Percentiles rank a stretch among this genome's conserved stretches.
phyloP scores from a whole-genome alignment of 64 coral and sea anemone species.

The Stichodactyla mertensii region DNA sequence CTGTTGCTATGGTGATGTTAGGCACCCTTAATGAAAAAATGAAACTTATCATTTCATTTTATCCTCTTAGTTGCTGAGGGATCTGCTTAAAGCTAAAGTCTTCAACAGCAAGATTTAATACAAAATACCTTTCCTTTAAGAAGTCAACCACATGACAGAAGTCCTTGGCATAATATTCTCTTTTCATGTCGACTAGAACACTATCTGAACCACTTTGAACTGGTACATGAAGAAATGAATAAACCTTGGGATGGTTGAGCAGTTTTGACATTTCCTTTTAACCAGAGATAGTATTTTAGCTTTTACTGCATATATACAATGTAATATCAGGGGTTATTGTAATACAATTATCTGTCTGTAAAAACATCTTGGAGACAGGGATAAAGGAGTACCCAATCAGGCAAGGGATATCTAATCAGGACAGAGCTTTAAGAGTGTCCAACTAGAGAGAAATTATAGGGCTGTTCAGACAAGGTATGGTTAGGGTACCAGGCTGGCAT shows the following conservation, averaged over 20 bases:
- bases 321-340: too few relatives aligned
- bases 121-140: constrained; percentile 64
- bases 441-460: too few relatives aligned
- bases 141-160: constrained; percentile 90
- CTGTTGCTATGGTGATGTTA: constrained; percentile 87
- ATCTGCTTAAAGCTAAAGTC: too few relatives aligned
- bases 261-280: constrained; percentile 94
- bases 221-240: constrained; percentile 89
- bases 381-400: too few relatives aligned
- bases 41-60: background rate
- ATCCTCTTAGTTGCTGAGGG: too few relatives aligned
- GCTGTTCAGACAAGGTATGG: too few relatives aligned
- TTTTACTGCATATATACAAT: background rate
- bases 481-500: too few relatives aligned
- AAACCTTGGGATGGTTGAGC: constrained; percentile 76
- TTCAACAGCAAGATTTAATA: background rate
- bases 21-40: constrained; percentile 53
- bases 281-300: background rate
- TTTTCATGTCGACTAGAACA: constrained; percentile 93
- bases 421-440: too few relatives aligned
- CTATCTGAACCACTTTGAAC: constrained; percentile 93
- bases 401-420: too few relatives aligned
- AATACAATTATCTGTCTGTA: too few relatives aligned
- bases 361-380: too few relatives aligned
- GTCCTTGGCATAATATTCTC: constrained; percentile 82